Base-by-base conservation (phyloP, 2,113 vertebrate genomes). In the Psilopsiagon aurifrons region DNA sequence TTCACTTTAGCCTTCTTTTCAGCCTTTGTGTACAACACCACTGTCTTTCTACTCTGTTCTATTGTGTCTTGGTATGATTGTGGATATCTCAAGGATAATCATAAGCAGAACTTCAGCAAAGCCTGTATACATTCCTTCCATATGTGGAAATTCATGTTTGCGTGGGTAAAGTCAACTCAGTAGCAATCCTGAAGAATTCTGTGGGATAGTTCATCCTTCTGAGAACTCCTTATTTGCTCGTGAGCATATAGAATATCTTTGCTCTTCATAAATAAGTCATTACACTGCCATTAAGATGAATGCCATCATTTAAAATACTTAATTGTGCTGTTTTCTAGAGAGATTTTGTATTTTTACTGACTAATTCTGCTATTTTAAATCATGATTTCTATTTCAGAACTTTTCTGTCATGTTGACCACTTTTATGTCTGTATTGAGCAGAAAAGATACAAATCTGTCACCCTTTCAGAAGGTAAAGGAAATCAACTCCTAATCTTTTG, bases 151-250 rank as follows among this genome's bases (percentile, higher is more conserved):
- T 81, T 83, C 9, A 5, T 83, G 35, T 93, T 94, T 88, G 88
- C 6, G 8, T 90, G 92, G 83, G 46, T 88, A 94, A 73, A 70
- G 80, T 94, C 80, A 92, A 63, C 51, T 91, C 83, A 11, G 95
- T 96, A 95, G 94, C 95, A 91, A 31, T 81, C 39, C 51, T 78
- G 60, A 88, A 60, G 88, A 94, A 94, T 86, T 88, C 66, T 83
- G 77, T 94, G 92, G 83, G 88, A 69, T 52, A 80, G 46, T 3
- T 95, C 23, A 66, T 93, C 92, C 68, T 95, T 92, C 73, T 78
- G 59, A 83, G 76, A 55, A 73, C 73, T 92, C 55, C 47, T 28
- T 80, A 13, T 39, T 94, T 90, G 67, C 55, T 63, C 39, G 46
- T 73, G 68, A 95, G 54, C 75, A 17, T 77, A 83, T 73, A 59